These are phyloP conservation scores for Ligdia adustata DNA, from an alignment of 2,888 invertebrate genomes.

Conservation along the genomic window DNA sequence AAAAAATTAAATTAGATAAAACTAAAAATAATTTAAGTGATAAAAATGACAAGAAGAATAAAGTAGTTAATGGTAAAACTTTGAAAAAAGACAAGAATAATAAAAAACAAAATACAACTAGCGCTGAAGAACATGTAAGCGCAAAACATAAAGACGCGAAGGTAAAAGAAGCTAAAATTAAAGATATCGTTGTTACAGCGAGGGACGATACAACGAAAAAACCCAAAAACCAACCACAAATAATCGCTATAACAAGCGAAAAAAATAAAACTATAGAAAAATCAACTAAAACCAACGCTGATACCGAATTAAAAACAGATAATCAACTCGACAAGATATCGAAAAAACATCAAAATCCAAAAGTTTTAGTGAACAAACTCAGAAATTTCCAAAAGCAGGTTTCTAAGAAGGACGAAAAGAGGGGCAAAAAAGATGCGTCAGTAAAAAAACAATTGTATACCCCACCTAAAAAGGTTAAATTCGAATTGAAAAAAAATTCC, in stretches of 20 bases:
- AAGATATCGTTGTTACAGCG: slow-evolving; percentile 5
- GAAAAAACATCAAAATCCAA: slow-evolving; percentile 28
- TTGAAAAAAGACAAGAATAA: slow-evolving; percentile 33
- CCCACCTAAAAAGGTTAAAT: slow-evolving; percentile 88
- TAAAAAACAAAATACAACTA: slow-evolving; percentile 16
- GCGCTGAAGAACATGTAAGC: not conserved
- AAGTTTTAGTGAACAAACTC: slow-evolving; percentile 53
- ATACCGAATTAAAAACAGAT: not conserved
- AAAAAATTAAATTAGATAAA: slow-evolving; percentile 32
- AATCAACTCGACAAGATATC: not conserved
- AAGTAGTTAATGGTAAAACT: slow-evolving; percentile 11
- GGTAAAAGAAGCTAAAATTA: slow-evolving; percentile 11
- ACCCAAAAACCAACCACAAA: slow-evolving; percentile 10
- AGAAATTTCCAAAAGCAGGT: slow-evolving; percentile 58
- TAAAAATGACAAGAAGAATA: slow-evolving; percentile 33
- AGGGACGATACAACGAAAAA: slow-evolving; percentile 13
- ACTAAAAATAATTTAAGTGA: slow-evolving; percentile 11
- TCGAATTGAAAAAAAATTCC: slow-evolving; percentile 87
- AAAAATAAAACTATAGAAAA: slow-evolving; percentile 3
- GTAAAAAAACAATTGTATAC: slow-evolving; percentile 31
- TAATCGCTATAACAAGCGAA: slow-evolving; percentile 5
- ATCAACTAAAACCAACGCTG: slow-evolving; percentile 1
- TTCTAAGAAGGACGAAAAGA: slow-evolving; percentile 27
- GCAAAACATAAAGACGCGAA: slow-evolving; percentile 7
- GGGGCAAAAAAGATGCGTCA: slow-evolving; percentile 26